Conservation (phyloP, 2,797 vertebrate species). For the Syngnathus acus region DNA sequence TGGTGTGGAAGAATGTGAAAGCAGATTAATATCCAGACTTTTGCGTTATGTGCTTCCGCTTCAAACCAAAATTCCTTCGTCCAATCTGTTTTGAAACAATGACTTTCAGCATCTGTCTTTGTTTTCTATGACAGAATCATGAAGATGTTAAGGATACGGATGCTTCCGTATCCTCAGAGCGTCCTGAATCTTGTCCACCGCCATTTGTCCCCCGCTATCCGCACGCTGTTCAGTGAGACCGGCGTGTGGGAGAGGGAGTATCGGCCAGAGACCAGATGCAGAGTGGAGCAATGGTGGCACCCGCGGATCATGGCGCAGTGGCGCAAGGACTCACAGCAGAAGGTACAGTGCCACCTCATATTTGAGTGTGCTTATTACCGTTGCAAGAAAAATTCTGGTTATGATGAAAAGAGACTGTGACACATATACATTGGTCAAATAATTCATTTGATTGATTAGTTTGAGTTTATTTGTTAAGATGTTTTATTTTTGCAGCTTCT, state of each 20-base stretch:
- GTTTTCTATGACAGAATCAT: conserved; percentile 54
- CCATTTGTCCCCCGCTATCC: conserved; percentile 24
- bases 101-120: neutral
- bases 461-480: neutral
- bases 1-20: no score
- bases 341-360: conserved; percentile 62
- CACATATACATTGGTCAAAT: neutral
- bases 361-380: neutral
- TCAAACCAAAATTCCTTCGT: no score
- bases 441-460: neutral
- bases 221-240: conserved; percentile 81
- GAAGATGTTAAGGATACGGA: conserved; percentile 50
- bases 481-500: neutral
- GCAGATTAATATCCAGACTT: no score
- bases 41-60: no score
- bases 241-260: conserved; percentile 86
- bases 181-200: conserved; percentile 13
- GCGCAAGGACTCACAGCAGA: conserved; percentile 51
- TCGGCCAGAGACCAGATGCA: conserved; percentile 73
- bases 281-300: conserved; percentile 86
- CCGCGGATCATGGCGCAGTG: conserved; percentile 76
- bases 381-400: neutral
- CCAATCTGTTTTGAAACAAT: no score
- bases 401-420: neutral
- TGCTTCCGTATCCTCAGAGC: conserved; percentile 48